Conservation (phyloP, 2,888 invertebrate species). For the Elysia crispata region DNA sequence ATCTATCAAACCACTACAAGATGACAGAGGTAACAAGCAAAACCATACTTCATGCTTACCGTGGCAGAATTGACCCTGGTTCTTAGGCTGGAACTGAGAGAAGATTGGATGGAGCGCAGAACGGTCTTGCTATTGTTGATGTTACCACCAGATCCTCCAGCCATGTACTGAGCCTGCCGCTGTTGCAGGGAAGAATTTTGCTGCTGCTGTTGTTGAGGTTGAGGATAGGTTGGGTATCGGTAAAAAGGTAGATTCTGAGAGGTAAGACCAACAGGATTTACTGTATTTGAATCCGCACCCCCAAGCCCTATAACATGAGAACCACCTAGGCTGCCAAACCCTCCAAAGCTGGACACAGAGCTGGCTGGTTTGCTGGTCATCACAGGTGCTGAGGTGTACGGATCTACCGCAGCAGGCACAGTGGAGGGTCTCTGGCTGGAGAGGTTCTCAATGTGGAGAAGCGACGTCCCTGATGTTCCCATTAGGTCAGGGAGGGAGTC, state of each 20-base stretch:
- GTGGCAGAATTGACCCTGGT: slow-evolving; percentile 27
- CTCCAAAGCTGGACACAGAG: too few relatives aligned
- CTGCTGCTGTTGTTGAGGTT: slow-evolving; percentile 1
- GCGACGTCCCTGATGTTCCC: slow-evolving; percentile 32
- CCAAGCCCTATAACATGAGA: slow-evolving; percentile 36
- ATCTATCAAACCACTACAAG: too few relatives aligned
- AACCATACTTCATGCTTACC: too few relatives aligned
- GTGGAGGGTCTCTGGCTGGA: slow-evolving; percentile 42
- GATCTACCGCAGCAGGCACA: slow-evolving; percentile 39
- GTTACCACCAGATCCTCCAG: neutral
- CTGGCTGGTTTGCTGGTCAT: too few relatives aligned
- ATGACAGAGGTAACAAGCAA: neutral
- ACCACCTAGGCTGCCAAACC: too few relatives aligned
- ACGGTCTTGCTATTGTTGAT: slow-evolving; percentile 23
- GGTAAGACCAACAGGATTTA: neutral
- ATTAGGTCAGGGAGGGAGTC: slow-evolving; percentile 65
- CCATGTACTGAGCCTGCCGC: too few relatives aligned
- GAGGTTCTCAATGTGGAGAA: slow-evolving; percentile 46
- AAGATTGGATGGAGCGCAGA: slow-evolving; percentile 40
- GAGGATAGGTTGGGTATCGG: neutral
- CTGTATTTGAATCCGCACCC: neutral
- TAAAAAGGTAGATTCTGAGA: slow-evolving; percentile 18
- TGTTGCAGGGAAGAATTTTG: neutral
- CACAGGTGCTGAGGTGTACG: too few relatives aligned
- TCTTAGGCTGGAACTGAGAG: slow-evolving; percentile 43